Percentiles rank a stretch among this genome's conserved stretches.
phyloP scores from a whole-genome alignment of 2,888 invertebrate species.

The Microplitis manilae region DNA sequence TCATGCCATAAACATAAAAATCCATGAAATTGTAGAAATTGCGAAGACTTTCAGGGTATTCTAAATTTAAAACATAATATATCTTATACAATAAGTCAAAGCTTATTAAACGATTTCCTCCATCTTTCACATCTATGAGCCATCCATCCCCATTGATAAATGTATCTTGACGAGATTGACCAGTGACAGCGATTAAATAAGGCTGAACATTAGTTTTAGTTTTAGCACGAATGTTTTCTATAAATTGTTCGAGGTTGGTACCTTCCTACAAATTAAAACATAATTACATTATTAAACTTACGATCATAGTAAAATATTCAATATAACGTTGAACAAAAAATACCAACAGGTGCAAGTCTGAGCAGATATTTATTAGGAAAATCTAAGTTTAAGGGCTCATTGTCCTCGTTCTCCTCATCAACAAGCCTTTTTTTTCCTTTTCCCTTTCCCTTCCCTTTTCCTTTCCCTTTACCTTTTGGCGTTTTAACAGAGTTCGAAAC shows the following conservation, averaged over 20 bases:
- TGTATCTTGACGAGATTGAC: background rate
- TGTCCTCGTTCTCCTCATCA: background rate
- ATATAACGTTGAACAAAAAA: background rate
- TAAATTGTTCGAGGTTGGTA: background rate
- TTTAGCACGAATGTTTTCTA: background rate
- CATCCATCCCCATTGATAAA: constrained; percentile 5
- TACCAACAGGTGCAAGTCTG: background rate
- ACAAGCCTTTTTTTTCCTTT: background rate
- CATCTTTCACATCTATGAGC: background rate
- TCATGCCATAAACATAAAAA: background rate
- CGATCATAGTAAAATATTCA: background rate
- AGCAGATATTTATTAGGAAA: constrained; percentile 4
- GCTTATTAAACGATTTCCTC: background rate
- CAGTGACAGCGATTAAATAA: background rate
- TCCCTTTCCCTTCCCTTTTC: background rate
- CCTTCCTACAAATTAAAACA: constrained; percentile 1
- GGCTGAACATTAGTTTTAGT: constrained; percentile 1
- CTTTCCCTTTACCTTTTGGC: no score
- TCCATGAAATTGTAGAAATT: constrained; percentile 19
- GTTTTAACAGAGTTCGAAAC: no score
- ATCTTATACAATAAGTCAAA: background rate
- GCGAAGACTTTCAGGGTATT: background rate
- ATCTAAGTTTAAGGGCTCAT: background rate
- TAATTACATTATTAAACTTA: background rate
- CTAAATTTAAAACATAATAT: background rate